Percentiles rank a stretch among this genome's conserved stretches.
phyloP scores from a whole-genome alignment of 2,888 invertebrate genomes.

The Balanococcus diminutus region DNA sequence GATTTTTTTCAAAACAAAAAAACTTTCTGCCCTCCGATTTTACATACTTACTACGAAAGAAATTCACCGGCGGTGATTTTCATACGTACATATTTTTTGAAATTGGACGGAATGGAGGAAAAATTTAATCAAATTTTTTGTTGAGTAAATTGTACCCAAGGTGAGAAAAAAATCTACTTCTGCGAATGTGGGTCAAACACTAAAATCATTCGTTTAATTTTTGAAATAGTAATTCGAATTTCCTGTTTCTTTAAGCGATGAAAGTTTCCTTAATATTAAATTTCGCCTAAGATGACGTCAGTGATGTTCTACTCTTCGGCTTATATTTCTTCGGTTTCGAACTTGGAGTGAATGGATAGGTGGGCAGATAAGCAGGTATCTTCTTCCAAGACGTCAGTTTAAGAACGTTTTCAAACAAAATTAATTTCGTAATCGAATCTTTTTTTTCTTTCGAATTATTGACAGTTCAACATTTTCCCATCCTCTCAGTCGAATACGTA shows the following conservation, averaged over 20 bases:
- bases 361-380: background rate
- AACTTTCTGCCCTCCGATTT: no score
- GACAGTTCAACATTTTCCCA: no score
- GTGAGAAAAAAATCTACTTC: background rate
- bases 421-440: no score
- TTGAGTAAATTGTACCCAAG: background rate
- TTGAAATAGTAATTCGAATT: background rate
- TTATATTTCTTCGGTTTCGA: background rate
- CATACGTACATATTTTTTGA: no score
- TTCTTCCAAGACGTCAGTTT: no score
- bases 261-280: background rate
- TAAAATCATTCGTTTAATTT: background rate
- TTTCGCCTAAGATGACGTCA: background rate
- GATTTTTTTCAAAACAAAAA: no score
- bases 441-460: no score
- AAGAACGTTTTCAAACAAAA: no score
- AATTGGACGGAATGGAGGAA: background rate
- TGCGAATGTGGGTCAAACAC: constrained; percentile 5
- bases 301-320: background rate
- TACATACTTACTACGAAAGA: no score
- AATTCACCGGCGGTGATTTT: no score
- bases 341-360: background rate
- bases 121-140: background rate
- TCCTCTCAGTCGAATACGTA: no score
- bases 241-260: background rate